Base-by-base conservation (phyloP, 2,888 invertebrate genomes). In the Sturmia bella region DNA sequence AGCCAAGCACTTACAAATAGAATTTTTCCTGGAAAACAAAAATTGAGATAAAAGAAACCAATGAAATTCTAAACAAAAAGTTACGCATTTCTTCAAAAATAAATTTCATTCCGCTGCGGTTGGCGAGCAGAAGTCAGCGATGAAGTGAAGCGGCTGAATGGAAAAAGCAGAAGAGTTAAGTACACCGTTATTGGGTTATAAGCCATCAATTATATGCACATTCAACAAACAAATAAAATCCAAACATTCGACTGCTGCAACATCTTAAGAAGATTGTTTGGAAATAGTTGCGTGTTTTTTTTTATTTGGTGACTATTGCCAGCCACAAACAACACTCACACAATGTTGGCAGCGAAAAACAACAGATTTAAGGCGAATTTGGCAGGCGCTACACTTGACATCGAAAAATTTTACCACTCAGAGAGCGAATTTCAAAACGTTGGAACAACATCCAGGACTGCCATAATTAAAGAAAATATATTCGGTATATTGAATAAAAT, bases 201-300 rank as follows among this genome's bases (percentile, higher is more conserved):
- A 85, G 86, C 87, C 88, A 88, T 88, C 88, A 88, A 88, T 89
- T 88, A 88, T 88, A 87, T 88, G 86, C 87, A 74, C 85, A 78
- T 84, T 48, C 75, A 70, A 59, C 77, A 69, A 73, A 74, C 77
- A 85, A 85, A 84, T 85, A 87, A 85, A 84, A 83, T 68, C 59
- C 39, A 68, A 80, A 59, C 61, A 41, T 54, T 56, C 45, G 21
- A 52, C 56, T 64, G 56, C 43, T 56, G 63, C 73, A 66, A 52
- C 61, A 73, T 77, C 61, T 74, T 79, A 78, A 48, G 57, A 68
- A 76, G 54, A 64, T 57, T 50, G 27, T 80, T 59, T 39, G 27
- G 19, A 63, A 68, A 32, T 37, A 21, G 32, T 54, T 54, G 48
- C n/a, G n/a, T n/a, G n/a, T n/a, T n/a, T n/a, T 17, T 84, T 57